Evolutionary conservation across 2,888 invertebrate species (phyloP).

Genomic region (Mactromeris polynyma): DNA sequence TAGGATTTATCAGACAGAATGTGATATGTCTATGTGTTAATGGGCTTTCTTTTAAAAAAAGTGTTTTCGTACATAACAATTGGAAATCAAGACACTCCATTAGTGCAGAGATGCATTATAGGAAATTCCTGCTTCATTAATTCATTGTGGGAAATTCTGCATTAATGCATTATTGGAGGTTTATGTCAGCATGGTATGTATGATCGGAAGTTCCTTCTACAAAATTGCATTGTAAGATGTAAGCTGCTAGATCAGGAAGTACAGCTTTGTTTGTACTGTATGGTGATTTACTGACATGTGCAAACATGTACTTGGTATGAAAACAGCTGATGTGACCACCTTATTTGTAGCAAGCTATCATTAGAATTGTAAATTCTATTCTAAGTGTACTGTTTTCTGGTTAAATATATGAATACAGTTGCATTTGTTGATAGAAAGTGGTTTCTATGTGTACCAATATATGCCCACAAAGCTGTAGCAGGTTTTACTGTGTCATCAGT

Average conservation of each 20-base stretch:
- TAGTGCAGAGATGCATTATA: background rate
- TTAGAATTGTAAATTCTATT: background rate
- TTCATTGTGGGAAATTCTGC: background rate
- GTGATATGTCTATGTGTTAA: constrained; percentile 34
- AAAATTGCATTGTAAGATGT: background rate
- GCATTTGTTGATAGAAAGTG: background rate
- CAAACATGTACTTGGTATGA: background rate
- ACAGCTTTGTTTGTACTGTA: background rate
- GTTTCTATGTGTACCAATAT: background rate
- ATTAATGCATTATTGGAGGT: background rate
- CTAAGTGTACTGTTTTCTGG: background rate
- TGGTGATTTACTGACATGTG: background rate
- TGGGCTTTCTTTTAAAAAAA: constrained; percentile 34
- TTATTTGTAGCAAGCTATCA: background rate
- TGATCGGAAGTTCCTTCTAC: background rate
- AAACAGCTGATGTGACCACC: background rate
- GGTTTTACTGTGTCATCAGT: background rate
- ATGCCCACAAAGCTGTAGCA: background rate
- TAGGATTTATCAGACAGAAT: constrained; percentile 66
- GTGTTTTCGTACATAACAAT: constrained; percentile 24
- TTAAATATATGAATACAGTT: background rate
- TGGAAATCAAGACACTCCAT: background rate
- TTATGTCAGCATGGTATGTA: background rate
- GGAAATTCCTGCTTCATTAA: background rate
- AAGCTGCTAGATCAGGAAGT: background rate